A percentile compares a stretch with the other conserved stretches of the same genome.
These are phyloP conservation scores for Triplophysa siluroides DNA, from an alignment of 2,113 vertebrate species.

Conservation along the genomic window DNA sequence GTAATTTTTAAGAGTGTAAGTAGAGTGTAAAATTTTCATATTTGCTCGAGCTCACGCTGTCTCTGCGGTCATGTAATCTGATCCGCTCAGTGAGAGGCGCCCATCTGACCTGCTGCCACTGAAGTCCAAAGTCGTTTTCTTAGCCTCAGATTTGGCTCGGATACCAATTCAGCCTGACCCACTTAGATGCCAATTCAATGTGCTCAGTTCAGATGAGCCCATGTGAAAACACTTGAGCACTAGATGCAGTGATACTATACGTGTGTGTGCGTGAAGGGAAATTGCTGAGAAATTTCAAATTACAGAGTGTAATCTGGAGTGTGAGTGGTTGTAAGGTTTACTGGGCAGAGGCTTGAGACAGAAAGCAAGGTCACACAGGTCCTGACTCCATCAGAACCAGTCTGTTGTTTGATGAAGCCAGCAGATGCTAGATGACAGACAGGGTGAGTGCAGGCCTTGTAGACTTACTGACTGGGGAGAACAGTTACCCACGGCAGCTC, in stretches of 20 bases:
- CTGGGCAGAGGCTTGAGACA: slow-evolving; percentile 58
- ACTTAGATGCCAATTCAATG: slow-evolving; percentile 25
- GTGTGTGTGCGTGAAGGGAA: slow-evolving; percentile 18
- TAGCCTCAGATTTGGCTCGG: slow-evolving; percentile 11
- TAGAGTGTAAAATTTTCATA: slow-evolving; percentile 37
- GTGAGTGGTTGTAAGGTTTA: slow-evolving; percentile 38
- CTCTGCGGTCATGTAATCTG: slow-evolving; percentile 42
- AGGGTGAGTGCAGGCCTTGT: slow-evolving; percentile 70
- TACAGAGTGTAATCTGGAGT: slow-evolving; percentile 22
- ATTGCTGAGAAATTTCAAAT: background rate
- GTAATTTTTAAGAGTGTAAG: slow-evolving; percentile 19
- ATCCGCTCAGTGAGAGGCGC: slow-evolving; percentile 36
- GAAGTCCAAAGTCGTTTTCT: slow-evolving; percentile 60
- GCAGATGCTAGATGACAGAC: slow-evolving; percentile 76
- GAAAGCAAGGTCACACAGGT: slow-evolving; percentile 55
- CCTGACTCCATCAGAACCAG: slow-evolving; percentile 63
- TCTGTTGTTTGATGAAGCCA: slow-evolving; percentile 68
- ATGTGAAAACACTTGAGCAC: slow-evolving; percentile 15
- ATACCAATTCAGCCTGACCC: slow-evolving; percentile 5
- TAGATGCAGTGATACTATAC: slow-evolving; percentile 31
- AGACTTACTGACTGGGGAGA: slow-evolving; percentile 69
- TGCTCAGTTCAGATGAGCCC: slow-evolving; percentile 7
- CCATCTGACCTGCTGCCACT: slow-evolving; percentile 65
- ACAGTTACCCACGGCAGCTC: slow-evolving; percentile 66
- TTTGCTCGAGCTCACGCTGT: slow-evolving; percentile 27